A percentile compares a stretch with the other conserved stretches of the same genome.
phyloP scores from a whole-genome alignment of 2,113 vertebrate genomes.

The Elephantulus edwardii region DNA sequence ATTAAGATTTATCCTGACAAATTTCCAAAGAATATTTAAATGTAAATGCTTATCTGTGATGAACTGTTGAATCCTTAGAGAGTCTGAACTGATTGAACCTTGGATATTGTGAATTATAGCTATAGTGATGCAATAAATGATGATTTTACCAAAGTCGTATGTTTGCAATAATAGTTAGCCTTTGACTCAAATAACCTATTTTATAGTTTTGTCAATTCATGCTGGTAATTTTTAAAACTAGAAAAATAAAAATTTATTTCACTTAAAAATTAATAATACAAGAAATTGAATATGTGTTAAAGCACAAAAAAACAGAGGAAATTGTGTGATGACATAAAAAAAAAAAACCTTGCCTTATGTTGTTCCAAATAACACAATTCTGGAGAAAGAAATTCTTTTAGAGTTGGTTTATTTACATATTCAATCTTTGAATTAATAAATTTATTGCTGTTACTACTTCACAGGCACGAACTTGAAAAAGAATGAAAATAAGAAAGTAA shows the following conservation, averaged over 20 bases:
- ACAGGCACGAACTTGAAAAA: neutral
- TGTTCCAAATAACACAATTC: neutral
- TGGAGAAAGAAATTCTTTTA: neutral
- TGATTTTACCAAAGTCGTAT: neutral
- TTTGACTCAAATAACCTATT: neutral
- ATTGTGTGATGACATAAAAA: neutral
- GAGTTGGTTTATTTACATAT: conserved; percentile 19
- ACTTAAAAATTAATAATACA: neutral
- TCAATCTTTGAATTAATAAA: conserved; percentile 31
- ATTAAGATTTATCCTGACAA: conserved; percentile 40
- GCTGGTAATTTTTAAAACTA: conserved; percentile 16
- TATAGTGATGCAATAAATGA: neutral
- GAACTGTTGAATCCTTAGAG: neutral
- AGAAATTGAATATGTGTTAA: neutral
- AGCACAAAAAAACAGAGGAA: neutral
- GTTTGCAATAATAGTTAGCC: neutral
- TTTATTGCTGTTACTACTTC: neutral
- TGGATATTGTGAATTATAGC: neutral
- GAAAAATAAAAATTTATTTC: neutral
- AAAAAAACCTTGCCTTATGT: neutral
- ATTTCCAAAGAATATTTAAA: conserved; percentile 9
- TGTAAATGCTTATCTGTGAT: neutral
- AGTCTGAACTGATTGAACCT: neutral
- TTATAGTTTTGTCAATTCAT: neutral
- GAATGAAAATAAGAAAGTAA: neutral